Conservation (phyloP, 2,113 vertebrate genomes). For the Baryphthengus martii region DNA sequence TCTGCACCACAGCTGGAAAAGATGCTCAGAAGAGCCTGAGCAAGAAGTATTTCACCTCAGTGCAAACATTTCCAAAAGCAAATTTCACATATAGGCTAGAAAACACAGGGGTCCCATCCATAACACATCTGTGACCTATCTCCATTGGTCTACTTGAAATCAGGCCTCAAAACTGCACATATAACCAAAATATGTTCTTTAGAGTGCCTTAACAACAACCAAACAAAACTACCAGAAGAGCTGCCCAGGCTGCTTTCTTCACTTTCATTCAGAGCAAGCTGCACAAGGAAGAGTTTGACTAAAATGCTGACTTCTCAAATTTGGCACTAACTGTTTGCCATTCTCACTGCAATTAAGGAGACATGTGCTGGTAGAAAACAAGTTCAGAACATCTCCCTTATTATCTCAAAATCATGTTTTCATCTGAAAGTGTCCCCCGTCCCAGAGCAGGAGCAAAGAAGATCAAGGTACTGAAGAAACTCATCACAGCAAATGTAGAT, state of each 20-base stretch:
- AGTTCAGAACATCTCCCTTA: neutral
- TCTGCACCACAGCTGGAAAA: neutral
- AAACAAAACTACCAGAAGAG: neutral
- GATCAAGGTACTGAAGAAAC: neutral
- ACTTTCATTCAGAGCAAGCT: neutral
- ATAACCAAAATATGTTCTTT: neutral
- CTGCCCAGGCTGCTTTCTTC: neutral
- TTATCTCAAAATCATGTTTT: neutral
- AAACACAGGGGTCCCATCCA: neutral
- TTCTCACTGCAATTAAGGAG: neutral
- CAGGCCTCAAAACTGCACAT: neutral
- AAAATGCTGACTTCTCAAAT: fast-evolving
- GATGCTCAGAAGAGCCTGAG: neutral
- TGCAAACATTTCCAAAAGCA: neutral
- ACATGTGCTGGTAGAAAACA: neutral
- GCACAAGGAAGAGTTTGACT: neutral
- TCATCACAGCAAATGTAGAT: neutral
- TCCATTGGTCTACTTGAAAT: neutral
- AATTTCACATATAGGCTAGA: neutral
- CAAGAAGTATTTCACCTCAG: neutral
- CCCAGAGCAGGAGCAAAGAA: neutral
- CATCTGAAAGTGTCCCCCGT: neutral
- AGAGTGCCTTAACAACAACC: neutral
- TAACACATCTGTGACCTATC: neutral
- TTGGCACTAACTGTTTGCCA: fast-evolving